phyloP scores from a whole-genome alignment of 35 echinoderm and acorn worm species.

The Stichopus chloronotus region DNA sequence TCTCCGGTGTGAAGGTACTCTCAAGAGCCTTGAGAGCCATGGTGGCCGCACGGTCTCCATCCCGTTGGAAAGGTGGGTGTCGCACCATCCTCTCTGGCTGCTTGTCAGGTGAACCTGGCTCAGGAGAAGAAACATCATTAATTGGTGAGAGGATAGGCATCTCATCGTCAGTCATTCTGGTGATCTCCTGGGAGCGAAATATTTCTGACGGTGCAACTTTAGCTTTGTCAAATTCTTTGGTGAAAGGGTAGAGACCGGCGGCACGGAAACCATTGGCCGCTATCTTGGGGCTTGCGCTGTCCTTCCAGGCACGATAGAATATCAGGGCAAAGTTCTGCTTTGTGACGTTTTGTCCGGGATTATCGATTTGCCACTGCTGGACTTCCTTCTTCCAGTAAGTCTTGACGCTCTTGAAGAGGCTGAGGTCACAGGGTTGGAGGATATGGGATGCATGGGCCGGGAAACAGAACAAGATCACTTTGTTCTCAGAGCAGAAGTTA shows the following conservation, averaged over 20 bases:
- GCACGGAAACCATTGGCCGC: slow-evolving; percentile 49
- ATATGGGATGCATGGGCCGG: slow-evolving; percentile 65
- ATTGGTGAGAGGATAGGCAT: slow-evolving; percentile 24
- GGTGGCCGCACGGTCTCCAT: background rate
- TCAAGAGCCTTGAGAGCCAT: slow-evolving; percentile 40
- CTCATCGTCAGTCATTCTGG: background rate
- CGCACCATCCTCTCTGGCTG: background rate
- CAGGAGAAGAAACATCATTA: background rate
- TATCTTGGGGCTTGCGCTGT: slow-evolving; percentile 36
- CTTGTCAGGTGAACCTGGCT: background rate
- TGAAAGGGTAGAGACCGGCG: slow-evolving; percentile 64
- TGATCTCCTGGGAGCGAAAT: background rate
- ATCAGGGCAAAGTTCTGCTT: slow-evolving; percentile 63
- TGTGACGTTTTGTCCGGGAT: slow-evolving; percentile 56
- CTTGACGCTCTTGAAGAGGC: slow-evolving; percentile 67
- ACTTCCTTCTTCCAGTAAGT: slow-evolving; percentile 55
- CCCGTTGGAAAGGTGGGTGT: background rate
- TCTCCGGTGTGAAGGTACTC: slow-evolving; percentile 47
- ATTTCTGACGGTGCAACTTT: slow-evolving; percentile 41
- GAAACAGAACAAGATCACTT: slow-evolving; percentile 65
- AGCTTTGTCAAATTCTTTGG: slow-evolving; percentile 28
- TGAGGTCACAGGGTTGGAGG: slow-evolving; percentile 73
- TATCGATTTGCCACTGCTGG: slow-evolving; percentile 45
- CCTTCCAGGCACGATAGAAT: slow-evolving; percentile 62
- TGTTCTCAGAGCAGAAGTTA: slow-evolving; percentile 58